These are phyloP conservation scores for Origma solitaria DNA, from an alignment of 2,113 vertebrate species.

Conservation along the genomic window DNA sequence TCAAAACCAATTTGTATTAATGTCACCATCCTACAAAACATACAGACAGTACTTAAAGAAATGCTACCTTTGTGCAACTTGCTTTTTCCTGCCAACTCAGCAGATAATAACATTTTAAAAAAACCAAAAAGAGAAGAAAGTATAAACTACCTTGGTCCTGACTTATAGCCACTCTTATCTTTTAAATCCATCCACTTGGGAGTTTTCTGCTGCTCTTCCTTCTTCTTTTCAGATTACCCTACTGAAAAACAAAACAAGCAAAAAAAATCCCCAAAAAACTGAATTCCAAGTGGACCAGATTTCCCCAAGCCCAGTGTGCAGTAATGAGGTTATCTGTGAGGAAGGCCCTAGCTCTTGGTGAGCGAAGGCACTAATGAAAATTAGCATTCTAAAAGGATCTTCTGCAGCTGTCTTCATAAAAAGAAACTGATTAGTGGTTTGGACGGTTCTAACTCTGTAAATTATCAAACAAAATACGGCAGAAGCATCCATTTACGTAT, in stretches of 20 bases:
- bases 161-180: neutral
- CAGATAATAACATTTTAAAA: neutral
- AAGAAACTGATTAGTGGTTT: conserved; percentile 82
- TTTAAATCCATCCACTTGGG: neutral
- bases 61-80: neutral
- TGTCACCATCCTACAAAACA: neutral
- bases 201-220: neutral
- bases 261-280: neutral
- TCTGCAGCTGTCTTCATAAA: conserved; percentile 78
- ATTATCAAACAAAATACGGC: conserved; percentile 79
- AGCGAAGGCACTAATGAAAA: conserved; percentile 70
- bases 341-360: conserved; percentile 2
- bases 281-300: neutral
- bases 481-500: conserved; percentile 77
- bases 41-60: neutral
- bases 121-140: neutral
- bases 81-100: neutral
- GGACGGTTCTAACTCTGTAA: conserved; percentile 76
- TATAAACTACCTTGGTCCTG: neutral
- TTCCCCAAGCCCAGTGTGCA: neutral
- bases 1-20: conserved; percentile 16
- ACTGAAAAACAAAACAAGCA: neutral
- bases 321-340: conserved; percentile 25
- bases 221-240: neutral
- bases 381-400: conserved; percentile 74